A percentile compares a stretch with the other conserved stretches of the same genome.
Evolutionary conservation across 1,140 invertebrate genomes (phyloP).

Genomic region (Lasioglossum albipes): DNA sequence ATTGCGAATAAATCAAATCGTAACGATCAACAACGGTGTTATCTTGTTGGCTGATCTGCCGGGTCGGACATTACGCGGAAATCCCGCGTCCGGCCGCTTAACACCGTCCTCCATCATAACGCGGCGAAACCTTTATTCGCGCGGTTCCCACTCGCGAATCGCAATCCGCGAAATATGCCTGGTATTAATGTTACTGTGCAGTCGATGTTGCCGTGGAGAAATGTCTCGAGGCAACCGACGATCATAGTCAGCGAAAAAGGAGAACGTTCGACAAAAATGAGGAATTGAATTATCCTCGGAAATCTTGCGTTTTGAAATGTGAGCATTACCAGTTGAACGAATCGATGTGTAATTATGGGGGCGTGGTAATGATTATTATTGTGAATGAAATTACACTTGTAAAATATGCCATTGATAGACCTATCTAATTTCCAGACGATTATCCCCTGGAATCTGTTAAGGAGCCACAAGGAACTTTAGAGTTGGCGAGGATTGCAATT

Average conservation of each 20-base stretch:
- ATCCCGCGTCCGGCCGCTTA: constrained; percentile 40
- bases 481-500: no score
- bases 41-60: constrained; percentile 44
- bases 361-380: not conserved
- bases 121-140: constrained; percentile 2
- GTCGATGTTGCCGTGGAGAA: no score
- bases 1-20: constrained; percentile 77
- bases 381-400: not conserved
- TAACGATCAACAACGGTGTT: constrained; percentile 71
- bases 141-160: not conserved
- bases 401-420: not conserved
- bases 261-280: no score
- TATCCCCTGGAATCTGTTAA: not conserved
- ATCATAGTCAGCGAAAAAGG: no score
- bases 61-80: constrained; percentile 45
- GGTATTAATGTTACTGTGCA: constrained; percentile 1
- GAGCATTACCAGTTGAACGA: not conserved
- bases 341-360: not conserved
- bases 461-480: not conserved
- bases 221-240: no score
- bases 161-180: constrained; percentile 13
- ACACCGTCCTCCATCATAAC: constrained; percentile 20
- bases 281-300: no score
- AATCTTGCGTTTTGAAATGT: no score
- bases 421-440: not conserved